A percentile compares a stretch with the other conserved stretches of the same genome.
Evolutionary conservation across 2,888 invertebrate genomes (phyloP).

Genomic region (Heteromyza rotundicornis): DNA sequence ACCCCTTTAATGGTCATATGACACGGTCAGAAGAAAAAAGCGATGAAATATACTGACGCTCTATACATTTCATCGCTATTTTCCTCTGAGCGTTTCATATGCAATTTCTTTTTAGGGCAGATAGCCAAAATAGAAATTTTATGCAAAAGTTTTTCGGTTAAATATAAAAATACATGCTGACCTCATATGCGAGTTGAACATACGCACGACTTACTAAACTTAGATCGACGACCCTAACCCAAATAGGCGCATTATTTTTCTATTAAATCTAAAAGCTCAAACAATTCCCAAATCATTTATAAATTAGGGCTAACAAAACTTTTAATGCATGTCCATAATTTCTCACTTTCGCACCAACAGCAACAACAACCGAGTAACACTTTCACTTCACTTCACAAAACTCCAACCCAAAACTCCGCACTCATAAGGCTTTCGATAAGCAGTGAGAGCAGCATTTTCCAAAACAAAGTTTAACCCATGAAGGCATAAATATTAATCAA

Average conservation of each 20-base stretch:
- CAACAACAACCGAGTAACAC: background rate
- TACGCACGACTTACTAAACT: too few relatives aligned
- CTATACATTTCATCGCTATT: too few relatives aligned
- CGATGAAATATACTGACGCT: too few relatives aligned
- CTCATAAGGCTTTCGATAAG: slow-evolving; percentile 14
- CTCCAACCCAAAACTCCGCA: background rate
- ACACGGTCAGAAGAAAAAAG: too few relatives aligned
- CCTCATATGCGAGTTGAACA: too few relatives aligned
- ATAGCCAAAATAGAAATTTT: too few relatives aligned
- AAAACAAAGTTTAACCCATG: slow-evolving; percentile 18
- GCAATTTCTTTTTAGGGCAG: too few relatives aligned
- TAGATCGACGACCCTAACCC: too few relatives aligned
- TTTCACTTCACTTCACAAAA: background rate
- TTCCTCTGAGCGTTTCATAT: too few relatives aligned
- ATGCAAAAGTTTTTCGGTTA: too few relatives aligned
- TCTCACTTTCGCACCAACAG: background rate
- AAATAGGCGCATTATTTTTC: background rate
- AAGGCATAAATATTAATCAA: slow-evolving; percentile 52
- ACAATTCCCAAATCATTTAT: slow-evolving; percentile 3
- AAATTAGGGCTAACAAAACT: background rate
- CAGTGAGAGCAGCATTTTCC: slow-evolving; percentile 3
- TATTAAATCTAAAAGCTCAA: background rate
- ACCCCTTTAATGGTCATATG: too few relatives aligned
- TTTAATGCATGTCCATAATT: slow-evolving; percentile 1
- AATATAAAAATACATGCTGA: too few relatives aligned